Percentiles rank a stretch among this genome's conserved stretches.
These are phyloP conservation scores for Cylas formicarius DNA, from an alignment of 1,140 invertebrate species.

Conservation along the genomic window DNA sequence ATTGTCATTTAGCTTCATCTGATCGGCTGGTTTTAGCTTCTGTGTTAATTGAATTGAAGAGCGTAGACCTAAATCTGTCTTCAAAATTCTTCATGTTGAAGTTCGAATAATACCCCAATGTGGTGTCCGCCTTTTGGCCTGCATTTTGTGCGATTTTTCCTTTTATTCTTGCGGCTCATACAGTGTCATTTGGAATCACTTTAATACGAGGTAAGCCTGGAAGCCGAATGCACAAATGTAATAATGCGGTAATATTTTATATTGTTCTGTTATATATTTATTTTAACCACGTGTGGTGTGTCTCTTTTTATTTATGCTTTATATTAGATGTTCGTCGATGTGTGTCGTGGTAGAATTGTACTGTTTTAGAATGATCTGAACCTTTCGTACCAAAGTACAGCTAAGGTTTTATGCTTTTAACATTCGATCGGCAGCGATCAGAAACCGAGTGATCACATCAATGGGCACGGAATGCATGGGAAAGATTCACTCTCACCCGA, in stretches of 20 bases:
- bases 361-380: slow-evolving; percentile 6
- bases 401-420: slow-evolving; percentile 30
- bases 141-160: too few species aligned
- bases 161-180: slow-evolving; percentile 64
- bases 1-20: too few species aligned
- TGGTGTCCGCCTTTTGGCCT: too few species aligned
- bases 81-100: too few species aligned
- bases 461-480: slow-evolving; percentile 88
- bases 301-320: slow-evolving; percentile 25
- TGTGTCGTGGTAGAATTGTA: too few species aligned
- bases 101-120: too few species aligned
- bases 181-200: slow-evolving; percentile 97
- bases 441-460: slow-evolving; percentile 84
- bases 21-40: too few species aligned
- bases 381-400: neutral
- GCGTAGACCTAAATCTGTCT: too few species aligned
- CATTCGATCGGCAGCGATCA: slow-evolving; percentile 92
- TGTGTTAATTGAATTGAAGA: too few species aligned
- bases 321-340: neutral
- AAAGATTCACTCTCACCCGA: slow-evolving; percentile 89
- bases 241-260: too few species aligned
- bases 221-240: slow-evolving; percentile 17
- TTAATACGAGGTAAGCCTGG: slow-evolving; percentile 89
- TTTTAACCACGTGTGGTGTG: too few species aligned
- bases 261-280: too few species aligned